These are phyloP conservation scores for Felis catus DNA, from an alignment of 2,113 vertebrate species.

Conservation along the genomic window DNA sequence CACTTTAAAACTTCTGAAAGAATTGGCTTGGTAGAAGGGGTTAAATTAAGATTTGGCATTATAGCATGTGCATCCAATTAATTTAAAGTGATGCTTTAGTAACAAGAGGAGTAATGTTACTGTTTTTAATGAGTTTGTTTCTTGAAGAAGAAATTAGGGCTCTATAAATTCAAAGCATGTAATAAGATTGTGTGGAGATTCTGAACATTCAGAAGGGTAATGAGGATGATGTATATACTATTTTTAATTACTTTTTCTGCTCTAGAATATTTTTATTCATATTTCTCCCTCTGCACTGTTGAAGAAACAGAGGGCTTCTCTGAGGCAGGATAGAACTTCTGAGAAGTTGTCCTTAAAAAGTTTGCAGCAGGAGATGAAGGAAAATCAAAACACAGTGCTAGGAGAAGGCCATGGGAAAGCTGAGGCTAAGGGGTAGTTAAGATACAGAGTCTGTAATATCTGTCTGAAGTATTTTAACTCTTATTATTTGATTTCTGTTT, in stretches of 20 bases:
- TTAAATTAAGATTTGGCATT: constrained; percentile 53
- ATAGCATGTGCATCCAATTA: not conserved
- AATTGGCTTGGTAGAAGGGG: not conserved
- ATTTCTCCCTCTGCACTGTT: not conserved
- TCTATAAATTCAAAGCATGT: constrained; percentile 24
- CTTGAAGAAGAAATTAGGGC: constrained; percentile 39
- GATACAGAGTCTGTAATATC: not conserved
- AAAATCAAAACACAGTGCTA: not conserved
- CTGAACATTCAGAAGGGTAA: not conserved
- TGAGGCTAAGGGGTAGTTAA: not conserved
- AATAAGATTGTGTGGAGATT: constrained; percentile 12
- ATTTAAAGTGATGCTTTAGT: constrained; percentile 41
- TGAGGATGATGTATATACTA: not conserved
- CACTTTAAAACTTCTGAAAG: constrained; percentile 31
- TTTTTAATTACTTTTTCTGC: constrained; percentile 43
- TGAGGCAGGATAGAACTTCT: not conserved
- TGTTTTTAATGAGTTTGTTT: constrained; percentile 58
- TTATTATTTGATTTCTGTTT: constrained; percentile 52
- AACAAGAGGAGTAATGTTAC: not conserved
- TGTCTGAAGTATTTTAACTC: not conserved
- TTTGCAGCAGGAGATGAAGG: not conserved
- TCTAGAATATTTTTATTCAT: constrained; percentile 30
- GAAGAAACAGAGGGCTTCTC: constrained; percentile 29
- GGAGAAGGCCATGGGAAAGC: not conserved
- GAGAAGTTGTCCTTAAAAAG: constrained; percentile 23